Evolutionary conservation across 1,140 invertebrate species (phyloP), one percentile per base, ranked within the genome.

Genomic region (Drosophila pachea): DNA sequence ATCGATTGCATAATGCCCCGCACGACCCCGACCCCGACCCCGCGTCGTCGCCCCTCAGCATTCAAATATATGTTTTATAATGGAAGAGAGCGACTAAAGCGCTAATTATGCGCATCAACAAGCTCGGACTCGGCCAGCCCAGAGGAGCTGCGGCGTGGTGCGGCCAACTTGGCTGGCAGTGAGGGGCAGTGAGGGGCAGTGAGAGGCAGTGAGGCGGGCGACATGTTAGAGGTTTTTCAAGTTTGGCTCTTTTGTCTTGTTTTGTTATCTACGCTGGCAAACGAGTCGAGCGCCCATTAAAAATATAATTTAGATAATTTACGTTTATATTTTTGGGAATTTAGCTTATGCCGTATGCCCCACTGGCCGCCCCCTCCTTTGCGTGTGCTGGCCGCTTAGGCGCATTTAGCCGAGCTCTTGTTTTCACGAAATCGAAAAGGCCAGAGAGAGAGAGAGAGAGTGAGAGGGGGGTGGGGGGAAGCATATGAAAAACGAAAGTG

Each of bases 281-380:
- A 59, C 68, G 59, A 58, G 68, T 70, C 7, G 56, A 50, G 43
- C 14, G 9, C 29, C 65, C 69, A 72, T 73, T 73, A 73, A 73
- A 73, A 73, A 73, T 53, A 73, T 63, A 73, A 73, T 73, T 73
- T 73, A 53, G 66, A 38, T 73, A 73, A 73, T 73, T 59, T 63
- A 49, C 50, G 58, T 60, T 59, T 64, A 64, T 65, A 67, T 79
- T 55, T 32, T 16, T 29, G n/a, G 22, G n/a, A 29, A 31, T 53
- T 70, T 66, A 31, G 60, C 58, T 68, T 45, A 40, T 45, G 42
- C 22, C 22, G 35, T 40, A 29, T 74, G 36, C 75, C 68, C 43
- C 40, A 7, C 74, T 22, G 45, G 1, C 22, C 22, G 1, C 22
- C 22, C 3, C 22, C 22, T 3, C 22, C 22, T 2, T 22, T 49